Evolutionary conservation across 2,888 invertebrate genomes (phyloP).

Genomic region (Deroplatys truncata): DNA sequence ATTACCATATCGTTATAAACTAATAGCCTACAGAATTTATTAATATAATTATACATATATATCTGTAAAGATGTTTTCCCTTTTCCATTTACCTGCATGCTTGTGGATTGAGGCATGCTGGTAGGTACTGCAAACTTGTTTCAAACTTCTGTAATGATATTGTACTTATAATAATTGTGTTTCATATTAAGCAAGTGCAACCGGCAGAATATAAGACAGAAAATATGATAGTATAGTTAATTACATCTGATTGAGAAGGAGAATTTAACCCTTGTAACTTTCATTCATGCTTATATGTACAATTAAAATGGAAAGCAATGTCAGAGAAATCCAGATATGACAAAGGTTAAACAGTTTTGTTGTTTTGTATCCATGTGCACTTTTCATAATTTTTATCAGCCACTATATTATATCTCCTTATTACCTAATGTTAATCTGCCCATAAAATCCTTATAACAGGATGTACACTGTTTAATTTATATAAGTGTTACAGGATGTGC

Average conservation of each 20-base stretch:
- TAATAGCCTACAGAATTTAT: conserved; percentile 5
- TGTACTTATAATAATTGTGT: neutral
- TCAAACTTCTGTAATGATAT: neutral
- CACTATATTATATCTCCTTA: neutral
- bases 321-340: neutral
- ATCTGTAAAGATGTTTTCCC: neutral
- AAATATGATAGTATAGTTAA: neutral
- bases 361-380: neutral
- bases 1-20: conserved; percentile 23
- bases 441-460: too few relatives aligned
- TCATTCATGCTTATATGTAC: neutral
- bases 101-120: neutral
- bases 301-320: neutral
- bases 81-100: neutral
- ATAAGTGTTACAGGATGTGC: too few relatives aligned
- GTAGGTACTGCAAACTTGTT: neutral
- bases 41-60: neutral
- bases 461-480: too few relatives aligned
- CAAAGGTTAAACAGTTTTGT: neutral
- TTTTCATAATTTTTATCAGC: neutral
- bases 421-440: too few relatives aligned
- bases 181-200: neutral
- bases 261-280: neutral
- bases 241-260: neutral
- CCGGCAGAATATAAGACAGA: neutral